A percentile compares a stretch with the other conserved stretches of the same genome.
phyloP scores from a whole-genome alignment of 2,113 vertebrate genomes.

The Malurus cyaneus region DNA sequence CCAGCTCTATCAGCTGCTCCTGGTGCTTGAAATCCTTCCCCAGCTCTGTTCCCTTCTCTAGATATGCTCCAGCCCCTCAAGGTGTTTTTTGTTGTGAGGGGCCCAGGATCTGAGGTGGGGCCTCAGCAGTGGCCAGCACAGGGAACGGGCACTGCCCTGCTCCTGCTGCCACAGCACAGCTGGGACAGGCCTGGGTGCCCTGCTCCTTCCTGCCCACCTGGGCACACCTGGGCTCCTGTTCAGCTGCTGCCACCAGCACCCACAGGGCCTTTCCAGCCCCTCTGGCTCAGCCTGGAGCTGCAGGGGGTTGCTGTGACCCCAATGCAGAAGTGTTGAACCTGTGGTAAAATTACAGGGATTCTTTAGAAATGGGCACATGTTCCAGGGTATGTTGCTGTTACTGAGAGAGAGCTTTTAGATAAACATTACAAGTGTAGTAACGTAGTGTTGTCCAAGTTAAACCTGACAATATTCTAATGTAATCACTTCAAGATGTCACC shows the following conservation, averaged over 20 bases:
- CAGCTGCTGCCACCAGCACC: neutral
- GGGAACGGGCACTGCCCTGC: neutral
- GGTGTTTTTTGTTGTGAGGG: neutral
- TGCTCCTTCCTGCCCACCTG: neutral
- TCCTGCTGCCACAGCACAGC: neutral
- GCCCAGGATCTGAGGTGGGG: fast-evolving
- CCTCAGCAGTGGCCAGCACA: neutral
- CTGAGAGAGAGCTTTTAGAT: neutral
- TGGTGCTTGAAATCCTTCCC: too few relatives aligned
- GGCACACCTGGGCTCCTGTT: neutral
- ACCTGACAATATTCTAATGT: neutral
- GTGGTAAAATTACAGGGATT: neutral
- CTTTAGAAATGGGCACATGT: neutral
- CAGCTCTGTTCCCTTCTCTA: neutral
- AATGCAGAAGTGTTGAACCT: neutral
- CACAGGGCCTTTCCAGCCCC: neutral
- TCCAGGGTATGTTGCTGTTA: neutral
- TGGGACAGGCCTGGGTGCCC: neutral
- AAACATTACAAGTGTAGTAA: neutral
- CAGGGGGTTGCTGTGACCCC: neutral
- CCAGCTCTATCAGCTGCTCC: neutral
- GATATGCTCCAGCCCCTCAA: neutral
- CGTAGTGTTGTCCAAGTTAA: neutral
- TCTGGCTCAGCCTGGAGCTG: neutral
- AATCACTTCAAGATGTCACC: neutral